Evolutionary conservation across 92 coral and sea anemone species (phyloP), one percentile per base, ranked within the genome.

Genomic region (Phenganax stokvisi): DNA sequence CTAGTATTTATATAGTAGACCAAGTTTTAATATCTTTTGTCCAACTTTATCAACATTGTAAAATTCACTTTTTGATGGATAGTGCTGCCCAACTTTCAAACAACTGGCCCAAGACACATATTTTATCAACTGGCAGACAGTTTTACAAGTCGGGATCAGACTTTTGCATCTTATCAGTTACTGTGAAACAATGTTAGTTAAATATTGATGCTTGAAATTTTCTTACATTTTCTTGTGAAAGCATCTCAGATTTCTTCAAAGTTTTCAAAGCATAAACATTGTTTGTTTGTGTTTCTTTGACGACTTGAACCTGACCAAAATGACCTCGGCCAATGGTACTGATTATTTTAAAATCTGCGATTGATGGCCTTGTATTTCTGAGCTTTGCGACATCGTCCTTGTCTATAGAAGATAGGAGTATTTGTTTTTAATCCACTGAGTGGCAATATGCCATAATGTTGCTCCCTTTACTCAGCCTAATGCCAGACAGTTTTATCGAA

Each of bases 261-360:
- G 99, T 96, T 83, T 96, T 96, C 91, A 96, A 85, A 11, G 99
- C 99, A 90, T 90, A 96, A 30, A 96, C 96, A 85, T 92, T 91
- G 29, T 92, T 91, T 57, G 88, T 90, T 62, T 92, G 90, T 71
- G 87, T 87, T 72, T 96, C 99, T 77, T 87, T 92, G 16, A 96
- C 99, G 67, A 96, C 99, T 87, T 96, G 99, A 54, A 96, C 99
- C 97, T 96, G 92, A n/a, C 99, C 99, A 87, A 96, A 96, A 86
- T 96, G 99, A 37, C 99, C 99, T 57, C 99, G 81, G 37, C 99
- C 99, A 81, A 96, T 96, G 8, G 89, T 92, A 75, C 91, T 92
- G 79, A 96, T 60, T 27, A 89, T 91, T 51, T 90, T 88, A 79
- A 96, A 96, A 83, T 96, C 99, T 8, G 89, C 84, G 57, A 88